Base-by-base conservation (phyloP, 2,113 vertebrate genomes). In the Cheirogaleus medius region DNA sequence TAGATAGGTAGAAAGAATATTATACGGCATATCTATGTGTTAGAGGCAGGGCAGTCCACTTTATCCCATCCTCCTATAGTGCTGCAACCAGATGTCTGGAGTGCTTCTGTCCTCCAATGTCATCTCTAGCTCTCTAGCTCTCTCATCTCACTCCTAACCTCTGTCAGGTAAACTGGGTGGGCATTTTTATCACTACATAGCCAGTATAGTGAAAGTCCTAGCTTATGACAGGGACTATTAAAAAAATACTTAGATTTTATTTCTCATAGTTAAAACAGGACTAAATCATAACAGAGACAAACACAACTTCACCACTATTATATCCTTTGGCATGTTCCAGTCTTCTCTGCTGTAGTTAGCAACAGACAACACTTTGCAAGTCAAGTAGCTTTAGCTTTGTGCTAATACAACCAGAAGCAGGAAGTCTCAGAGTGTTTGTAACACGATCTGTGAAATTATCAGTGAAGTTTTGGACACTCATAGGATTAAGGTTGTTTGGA, bases 331-430 rank as follows among this genome's bases (percentile, higher is more conserved):
- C 25, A 49, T 0, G 3, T 20, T 13, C 21, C 64, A 14, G 14
- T 5, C 13, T 71, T 96, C n/a, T 69, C 60, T 82, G n/a, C 1
- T 52, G 11, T 14, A 80, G 42, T 89, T 78, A 95, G 10, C 9
- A 66, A 83, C 3, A 90, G 32, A 68, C 32, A 25, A 58, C 13
- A 82, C 14, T 78, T 56, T 68, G 49, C 42, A 96, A 80, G n/a
- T 69, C 60, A 91, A 88, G n/a, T 42, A 78, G 12, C n/a, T 92
- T 74, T 87, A n/a, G 12, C 56, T 96, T 60, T 89, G 66, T 64
- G 54, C 68, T 78, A 81, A 87, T 17, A 17, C 34, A 81, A n/a
- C 34, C 34, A 47, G 44, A 95, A 76, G 10, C 60, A 87, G 69
- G 68, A 93, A 87, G 87, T 76, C 32, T n/a, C 71, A 71, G 49